phyloP scores from a whole-genome alignment of 2,797 vertebrate genomes.

The Borostomias antarcticus region DNA sequence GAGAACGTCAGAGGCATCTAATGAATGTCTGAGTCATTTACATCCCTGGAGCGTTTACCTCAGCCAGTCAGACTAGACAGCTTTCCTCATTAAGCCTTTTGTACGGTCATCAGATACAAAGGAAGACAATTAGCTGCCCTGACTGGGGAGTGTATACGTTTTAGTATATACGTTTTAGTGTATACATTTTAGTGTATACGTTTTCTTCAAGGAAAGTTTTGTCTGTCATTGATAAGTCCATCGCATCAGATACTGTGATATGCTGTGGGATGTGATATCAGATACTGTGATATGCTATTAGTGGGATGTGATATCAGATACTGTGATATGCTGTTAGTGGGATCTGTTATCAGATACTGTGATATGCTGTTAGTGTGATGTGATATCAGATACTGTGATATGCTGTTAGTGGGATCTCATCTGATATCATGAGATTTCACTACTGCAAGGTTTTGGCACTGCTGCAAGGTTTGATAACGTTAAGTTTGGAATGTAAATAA shows the following conservation, averaged over 20 bases:
- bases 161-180: conserved; percentile 16
- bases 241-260: too few species aligned
- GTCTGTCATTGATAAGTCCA: conserved; percentile 60
- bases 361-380: too few species aligned
- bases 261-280: too few species aligned
- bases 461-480: background rate
- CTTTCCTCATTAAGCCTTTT: conserved; percentile 50
- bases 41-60: conserved; percentile 45
- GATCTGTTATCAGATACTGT: too few species aligned
- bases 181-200: too few species aligned
- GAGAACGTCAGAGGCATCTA: conserved; percentile 62
- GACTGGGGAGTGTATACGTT: conserved; percentile 54
- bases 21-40: conserved; percentile 64
- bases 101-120: conserved; percentile 61
- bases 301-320: too few species aligned
- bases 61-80: conserved; percentile 57
- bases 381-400: too few species aligned
- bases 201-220: conserved; percentile 43
- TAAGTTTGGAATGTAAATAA: background rate
- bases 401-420: too few species aligned
- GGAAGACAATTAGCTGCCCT: conserved; percentile 63
- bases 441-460: background rate
- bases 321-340: too few species aligned
- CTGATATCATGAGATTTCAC: background rate
- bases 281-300: too few species aligned